A percentile compares a stretch with the other conserved stretches of the same genome.
phyloP scores from a whole-genome alignment of 2,113 vertebrate genomes.

The Colistium nudipinnis region DNA sequence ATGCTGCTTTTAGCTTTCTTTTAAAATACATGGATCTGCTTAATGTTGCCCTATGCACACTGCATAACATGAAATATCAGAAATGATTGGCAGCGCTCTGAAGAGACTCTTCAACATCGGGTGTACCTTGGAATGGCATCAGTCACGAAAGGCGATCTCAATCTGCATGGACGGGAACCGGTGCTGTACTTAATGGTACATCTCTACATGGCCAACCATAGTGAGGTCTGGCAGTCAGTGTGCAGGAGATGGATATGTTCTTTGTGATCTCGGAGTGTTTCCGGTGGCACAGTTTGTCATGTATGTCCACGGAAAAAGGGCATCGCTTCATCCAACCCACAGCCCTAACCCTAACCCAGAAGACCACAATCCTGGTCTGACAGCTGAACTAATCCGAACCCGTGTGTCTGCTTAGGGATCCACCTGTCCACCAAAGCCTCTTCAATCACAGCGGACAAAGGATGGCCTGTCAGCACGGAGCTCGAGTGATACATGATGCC shows the following conservation, averaged over 20 bases:
- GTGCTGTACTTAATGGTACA: no score
- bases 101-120: no score
- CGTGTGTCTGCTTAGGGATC: conserved; percentile 62
- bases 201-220: no score
- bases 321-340: conserved; percentile 29
- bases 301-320: conserved; percentile 34
- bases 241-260: conserved; percentile 11
- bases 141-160: no score
- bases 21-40: background rate
- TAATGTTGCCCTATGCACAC: no score
- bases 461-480: conserved; percentile 64
- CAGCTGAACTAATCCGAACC: conserved; percentile 50
- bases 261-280: conserved; percentile 11
- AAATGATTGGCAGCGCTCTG: no score
- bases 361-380: conserved; percentile 18
- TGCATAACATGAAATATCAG: no score
- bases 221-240: no score
- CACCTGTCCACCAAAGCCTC: conserved; percentile 58
- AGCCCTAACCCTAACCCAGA: conserved; percentile 29
- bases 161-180: no score
- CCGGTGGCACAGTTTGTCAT: conserved; percentile 6
- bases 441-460: conserved; percentile 57
- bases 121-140: no score
- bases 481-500: conserved; percentile 58
- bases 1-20: background rate